Percentiles rank a stretch among this genome's conserved stretches.
Evolutionary conservation across 2,113 vertebrate species (phyloP).

Genomic region (Myotis lucifugus): DNA sequence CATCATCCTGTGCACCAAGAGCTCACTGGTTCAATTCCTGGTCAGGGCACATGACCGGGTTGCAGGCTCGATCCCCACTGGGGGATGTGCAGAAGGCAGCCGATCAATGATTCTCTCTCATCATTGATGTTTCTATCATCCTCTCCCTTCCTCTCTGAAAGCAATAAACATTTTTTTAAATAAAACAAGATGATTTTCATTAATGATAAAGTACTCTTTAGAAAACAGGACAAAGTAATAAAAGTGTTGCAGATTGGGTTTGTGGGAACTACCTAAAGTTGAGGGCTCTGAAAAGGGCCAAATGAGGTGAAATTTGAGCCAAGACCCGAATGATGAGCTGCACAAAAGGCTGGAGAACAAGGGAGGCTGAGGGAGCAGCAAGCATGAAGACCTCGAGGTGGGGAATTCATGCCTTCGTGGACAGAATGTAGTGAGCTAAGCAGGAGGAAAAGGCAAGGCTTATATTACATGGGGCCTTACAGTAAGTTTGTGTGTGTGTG

Average conservation of each 20-base stretch:
- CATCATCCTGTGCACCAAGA: too few relatives aligned
- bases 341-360: not conserved
- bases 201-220: not conserved
- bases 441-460: not conserved
- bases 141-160: too few relatives aligned
- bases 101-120: too few relatives aligned
- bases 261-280: not conserved
- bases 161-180: too few relatives aligned
- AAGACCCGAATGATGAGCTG: not conserved
- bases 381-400: not conserved
- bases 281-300: not conserved
- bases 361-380: not conserved
- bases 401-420: not conserved
- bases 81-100: too few relatives aligned
- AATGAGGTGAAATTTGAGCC: not conserved
- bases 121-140: too few relatives aligned
- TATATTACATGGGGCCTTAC: not conserved
- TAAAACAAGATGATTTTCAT: not conserved
- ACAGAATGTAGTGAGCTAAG: not conserved
- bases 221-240: not conserved
- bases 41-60: too few relatives aligned
- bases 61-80: too few relatives aligned
- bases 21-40: too few relatives aligned
- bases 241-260: not conserved
- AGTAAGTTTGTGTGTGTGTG: not conserved